Percentiles rank a stretch among this genome's conserved stretches.
Conservation (phyloP, 2,888 invertebrate genomes). For the Dolichopus griseipennis region DNA sequence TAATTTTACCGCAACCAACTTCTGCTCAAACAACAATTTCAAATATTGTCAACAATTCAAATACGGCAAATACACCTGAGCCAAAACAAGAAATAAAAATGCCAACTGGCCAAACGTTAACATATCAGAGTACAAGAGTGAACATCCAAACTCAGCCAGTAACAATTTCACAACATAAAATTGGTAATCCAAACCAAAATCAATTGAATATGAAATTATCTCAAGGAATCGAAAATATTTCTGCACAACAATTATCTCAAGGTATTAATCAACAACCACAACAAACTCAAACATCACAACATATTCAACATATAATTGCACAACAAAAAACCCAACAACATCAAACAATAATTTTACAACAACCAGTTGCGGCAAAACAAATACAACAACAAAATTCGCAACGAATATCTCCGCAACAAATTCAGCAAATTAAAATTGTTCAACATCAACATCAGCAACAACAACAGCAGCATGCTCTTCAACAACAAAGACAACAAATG, state of each 20-base stretch:
- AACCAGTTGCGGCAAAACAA: neutral
- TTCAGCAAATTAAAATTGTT: slow-evolving; percentile 17
- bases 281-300: slow-evolving; percentile 15
- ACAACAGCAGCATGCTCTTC: slow-evolving; percentile 21
- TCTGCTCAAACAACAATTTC: slow-evolving; percentile 28
- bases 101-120: slow-evolving; percentile 12
- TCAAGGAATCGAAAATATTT: slow-evolving; percentile 21
- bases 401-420: slow-evolving; percentile 24
- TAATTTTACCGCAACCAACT: slow-evolving; percentile 39
- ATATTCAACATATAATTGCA: slow-evolving; percentile 27
- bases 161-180: slow-evolving; percentile 23
- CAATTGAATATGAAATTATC: slow-evolving; percentile 32
- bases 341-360: slow-evolving; percentile 30
- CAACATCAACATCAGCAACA: slow-evolving; percentile 24
- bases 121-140: slow-evolving; percentile 18
- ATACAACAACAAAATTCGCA: slow-evolving; percentile 18
- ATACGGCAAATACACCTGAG: neutral
- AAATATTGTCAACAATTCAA: neutral
- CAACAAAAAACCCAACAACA: slow-evolving; percentile 34
- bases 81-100: slow-evolving; percentile 15
- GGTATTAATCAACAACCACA: slow-evolving; percentile 8
- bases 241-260: slow-evolving; percentile 12
- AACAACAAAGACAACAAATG: slow-evolving; percentile 19
- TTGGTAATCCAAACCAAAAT: slow-evolving; percentile 26
- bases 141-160: neutral